These are phyloP conservation scores for Coccyzus lansbergi DNA, from an alignment of 2,797 vertebrate species.

Conservation along the genomic window DNA sequence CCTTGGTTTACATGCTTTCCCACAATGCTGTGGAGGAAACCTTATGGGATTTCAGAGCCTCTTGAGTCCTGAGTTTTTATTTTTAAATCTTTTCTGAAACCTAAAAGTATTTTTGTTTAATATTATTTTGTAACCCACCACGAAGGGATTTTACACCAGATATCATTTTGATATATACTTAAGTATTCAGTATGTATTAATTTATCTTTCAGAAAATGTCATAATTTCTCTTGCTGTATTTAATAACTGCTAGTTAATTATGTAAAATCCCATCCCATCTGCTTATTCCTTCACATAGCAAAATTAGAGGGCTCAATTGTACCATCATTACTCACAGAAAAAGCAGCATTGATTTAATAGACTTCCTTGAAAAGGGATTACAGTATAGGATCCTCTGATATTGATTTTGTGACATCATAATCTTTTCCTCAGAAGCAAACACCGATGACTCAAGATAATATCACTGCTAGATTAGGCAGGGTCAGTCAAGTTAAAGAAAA, in stretches of 20 bases:
- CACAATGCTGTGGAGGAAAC: neutral
- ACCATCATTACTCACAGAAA: slow-evolving; percentile 17
- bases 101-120: neutral
- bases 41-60: rapidly evolving
- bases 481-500: neutral
- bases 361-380: slow-evolving; percentile 57
- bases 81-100: no score
- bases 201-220: neutral
- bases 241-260: slow-evolving; percentile 37
- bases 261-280: slow-evolving; percentile 31
- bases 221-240: slow-evolving; percentile 8
- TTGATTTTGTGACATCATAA: slow-evolving; percentile 61
- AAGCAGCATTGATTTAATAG: slow-evolving; percentile 47
- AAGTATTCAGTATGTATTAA: neutral
- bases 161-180: neutral
- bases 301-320: slow-evolving; percentile 36
- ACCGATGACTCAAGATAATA: slow-evolving; percentile 30
- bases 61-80: neutral
- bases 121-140: neutral
- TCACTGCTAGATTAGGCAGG: neutral
- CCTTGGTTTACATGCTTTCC: neutral
- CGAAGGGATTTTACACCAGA: neutral
- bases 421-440: slow-evolving; percentile 32
- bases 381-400: slow-evolving; percentile 14
- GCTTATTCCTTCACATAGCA: neutral